Base-by-base conservation (phyloP, 2,113 vertebrate species). In the Pomatorhinus ruficollis region DNA sequence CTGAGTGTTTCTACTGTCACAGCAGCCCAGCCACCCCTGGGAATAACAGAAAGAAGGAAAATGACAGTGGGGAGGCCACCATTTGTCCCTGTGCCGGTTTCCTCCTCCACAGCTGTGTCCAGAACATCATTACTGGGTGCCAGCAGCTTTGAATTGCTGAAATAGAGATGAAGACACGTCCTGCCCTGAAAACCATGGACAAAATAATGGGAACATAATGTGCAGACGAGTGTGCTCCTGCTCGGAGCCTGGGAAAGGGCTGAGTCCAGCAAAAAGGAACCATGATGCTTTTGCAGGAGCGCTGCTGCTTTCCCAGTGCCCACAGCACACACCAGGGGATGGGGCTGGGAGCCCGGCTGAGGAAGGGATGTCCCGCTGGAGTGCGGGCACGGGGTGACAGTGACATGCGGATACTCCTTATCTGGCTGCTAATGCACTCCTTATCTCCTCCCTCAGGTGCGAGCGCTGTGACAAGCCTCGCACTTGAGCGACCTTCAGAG, bases 381-480 rank as follows among this genome's bases (percentile, higher is more conserved):
- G 35, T 10, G 44, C 15, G 49, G 72, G 83, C 61, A 27, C 28
- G 5, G 35, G 61, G 65, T 90, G 90, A 75, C 79, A 15, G 49
- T 60, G 84, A 96, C 87, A 87, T 14, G 89, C 1, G 27, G 76
- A 75, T 69, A 4, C 69, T 84, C 76, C 40, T 93, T 82, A 89
- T 89, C 94, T 65, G 77, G 40, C 69, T 56, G 64, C 87, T 94
- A 92, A 95, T 94, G 94, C 84, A 94, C 14, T 94, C 88, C n/a
- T 96, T 94, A 95, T 95, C 95, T 91, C 33, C 40, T 88, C 81
- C 3, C 2, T 60, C 72, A 90, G 75, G 72, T 69, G 76, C n/a
- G 10, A 89, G 68, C 40, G 22, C 31, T 24, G 42, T 12, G 42
- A 50, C 50, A 54, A 50, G 66, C 3, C 57, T 24, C 6, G 22